These are phyloP conservation scores for Drosophila melanogaster DNA, from an alignment of 1,140 invertebrate genomes.

Conservation along the genomic window DNA sequence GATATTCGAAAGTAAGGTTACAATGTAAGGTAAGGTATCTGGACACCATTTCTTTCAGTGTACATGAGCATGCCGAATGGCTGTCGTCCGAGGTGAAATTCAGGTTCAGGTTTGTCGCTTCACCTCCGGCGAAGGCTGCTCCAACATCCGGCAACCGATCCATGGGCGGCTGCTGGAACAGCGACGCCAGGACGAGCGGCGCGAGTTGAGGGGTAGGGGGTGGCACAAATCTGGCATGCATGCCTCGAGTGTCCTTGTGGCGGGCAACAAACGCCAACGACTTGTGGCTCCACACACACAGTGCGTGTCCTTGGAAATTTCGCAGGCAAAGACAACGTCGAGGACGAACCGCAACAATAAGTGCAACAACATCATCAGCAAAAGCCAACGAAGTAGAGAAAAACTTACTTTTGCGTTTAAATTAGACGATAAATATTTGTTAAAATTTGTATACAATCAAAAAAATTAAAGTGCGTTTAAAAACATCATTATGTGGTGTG, in stretches of 20 bases:
- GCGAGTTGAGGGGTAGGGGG: not conserved
- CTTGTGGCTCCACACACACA: conserved; percentile 50
- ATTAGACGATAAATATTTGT: no score
- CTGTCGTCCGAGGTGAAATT: conserved; percentile 18
- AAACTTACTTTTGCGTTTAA: not conserved
- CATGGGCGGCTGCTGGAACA: conserved; percentile 9
- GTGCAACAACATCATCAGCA: conserved; percentile 17
- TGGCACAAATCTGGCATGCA: conserved; percentile 39
- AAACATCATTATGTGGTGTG: no score
- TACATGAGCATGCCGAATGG: not conserved
- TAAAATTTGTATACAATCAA: no score
- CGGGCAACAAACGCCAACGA: conserved; percentile 54
- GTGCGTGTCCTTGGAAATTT: conserved; percentile 58
- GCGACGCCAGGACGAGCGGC: not conserved
- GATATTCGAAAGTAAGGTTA: not conserved
- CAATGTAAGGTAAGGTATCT: no score
- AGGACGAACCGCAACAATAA: conserved; percentile 51
- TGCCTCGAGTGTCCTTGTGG: conserved; percentile 56
- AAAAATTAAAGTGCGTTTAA: no score
- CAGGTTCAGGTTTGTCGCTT: conserved; percentile 57
- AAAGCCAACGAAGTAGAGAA: not conserved
- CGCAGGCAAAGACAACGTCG: conserved; percentile 56
- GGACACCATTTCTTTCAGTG: not conserved
- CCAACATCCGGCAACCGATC: conserved; percentile 28
- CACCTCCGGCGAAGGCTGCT: conserved; percentile 49